Conservation (phyloP, 2,797 vertebrate species). For the Hydrophis major region DNA sequence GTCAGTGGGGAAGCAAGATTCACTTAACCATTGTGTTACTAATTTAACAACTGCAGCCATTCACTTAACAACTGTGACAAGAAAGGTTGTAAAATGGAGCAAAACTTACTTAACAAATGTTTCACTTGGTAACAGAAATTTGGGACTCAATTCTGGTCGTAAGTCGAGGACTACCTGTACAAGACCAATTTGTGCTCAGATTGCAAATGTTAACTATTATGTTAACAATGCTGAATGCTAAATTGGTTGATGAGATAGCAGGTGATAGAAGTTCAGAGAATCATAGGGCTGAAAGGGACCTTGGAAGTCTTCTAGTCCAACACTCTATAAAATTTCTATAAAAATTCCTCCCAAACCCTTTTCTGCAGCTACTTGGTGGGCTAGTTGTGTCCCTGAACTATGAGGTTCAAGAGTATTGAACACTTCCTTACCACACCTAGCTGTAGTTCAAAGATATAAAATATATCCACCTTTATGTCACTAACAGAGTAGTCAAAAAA, state of each 20-base stretch:
- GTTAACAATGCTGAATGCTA: not conserved
- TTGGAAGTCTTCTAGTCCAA: not conserved
- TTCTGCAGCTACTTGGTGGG: not conserved
- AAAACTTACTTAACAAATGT: not conserved
- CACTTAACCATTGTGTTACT: not conserved
- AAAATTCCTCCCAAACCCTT: not conserved
- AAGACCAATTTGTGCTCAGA: not conserved
- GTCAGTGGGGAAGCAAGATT: not conserved
- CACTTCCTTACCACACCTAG: not conserved
- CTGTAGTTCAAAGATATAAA: not conserved
- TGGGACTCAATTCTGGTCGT: not conserved
- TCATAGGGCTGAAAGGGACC: not conserved
- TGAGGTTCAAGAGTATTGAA: not conserved
- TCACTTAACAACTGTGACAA: not conserved
- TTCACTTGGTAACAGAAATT: not conserved
- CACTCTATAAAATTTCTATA: not conserved
- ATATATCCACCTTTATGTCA: not conserved
- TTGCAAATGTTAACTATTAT: not conserved
- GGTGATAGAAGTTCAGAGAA: not conserved
- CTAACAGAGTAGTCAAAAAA: not conserved
- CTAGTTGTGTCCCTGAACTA: not conserved
- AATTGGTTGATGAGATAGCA: not conserved
- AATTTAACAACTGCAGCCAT: not conserved
- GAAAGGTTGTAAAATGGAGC: not conserved
- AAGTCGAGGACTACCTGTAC: not conserved